A percentile compares a stretch with the other conserved stretches of the same genome.
These are phyloP conservation scores for Ovis canadensis DNA, from an alignment of 2,113 vertebrate species.

Conservation along the genomic window DNA sequence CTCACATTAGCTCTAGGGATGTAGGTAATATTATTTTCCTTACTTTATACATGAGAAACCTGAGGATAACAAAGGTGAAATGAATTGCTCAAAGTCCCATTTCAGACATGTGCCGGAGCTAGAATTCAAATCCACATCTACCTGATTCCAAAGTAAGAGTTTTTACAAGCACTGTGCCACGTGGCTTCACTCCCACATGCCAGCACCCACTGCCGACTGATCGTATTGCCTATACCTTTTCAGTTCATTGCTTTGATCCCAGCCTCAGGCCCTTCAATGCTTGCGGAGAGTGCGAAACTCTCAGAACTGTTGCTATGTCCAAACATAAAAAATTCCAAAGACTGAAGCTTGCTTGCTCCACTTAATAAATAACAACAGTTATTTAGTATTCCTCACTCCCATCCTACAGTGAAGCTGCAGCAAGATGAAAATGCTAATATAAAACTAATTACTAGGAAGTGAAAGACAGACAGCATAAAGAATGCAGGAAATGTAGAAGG, in stretches of 20 bases:
- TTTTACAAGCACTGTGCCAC: neutral
- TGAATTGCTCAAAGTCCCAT: neutral
- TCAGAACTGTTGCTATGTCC: neutral
- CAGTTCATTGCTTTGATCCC: neutral
- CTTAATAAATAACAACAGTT: neutral
- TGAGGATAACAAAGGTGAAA: neutral
- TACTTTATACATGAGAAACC: neutral
- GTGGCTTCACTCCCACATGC: neutral
- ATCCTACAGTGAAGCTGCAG: neutral
- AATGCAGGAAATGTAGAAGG: neutral
- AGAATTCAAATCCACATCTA: neutral
- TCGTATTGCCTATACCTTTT: accelerated
- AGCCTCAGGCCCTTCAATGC: neutral
- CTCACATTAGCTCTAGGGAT: neutral
- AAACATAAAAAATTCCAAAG: neutral
- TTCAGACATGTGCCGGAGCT: neutral
- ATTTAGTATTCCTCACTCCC: neutral
- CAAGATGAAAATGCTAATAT: neutral
- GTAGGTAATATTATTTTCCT: neutral
- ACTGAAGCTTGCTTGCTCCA: neutral
- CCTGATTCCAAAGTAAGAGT: neutral
- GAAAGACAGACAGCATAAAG: neutral
- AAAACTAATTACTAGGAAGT: neutral
- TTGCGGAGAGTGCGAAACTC: neutral
- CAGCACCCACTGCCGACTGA: neutral